Evolutionary conservation across 2,113 vertebrate species (phyloP).

Genomic region (Siniperca knerii): DNA sequence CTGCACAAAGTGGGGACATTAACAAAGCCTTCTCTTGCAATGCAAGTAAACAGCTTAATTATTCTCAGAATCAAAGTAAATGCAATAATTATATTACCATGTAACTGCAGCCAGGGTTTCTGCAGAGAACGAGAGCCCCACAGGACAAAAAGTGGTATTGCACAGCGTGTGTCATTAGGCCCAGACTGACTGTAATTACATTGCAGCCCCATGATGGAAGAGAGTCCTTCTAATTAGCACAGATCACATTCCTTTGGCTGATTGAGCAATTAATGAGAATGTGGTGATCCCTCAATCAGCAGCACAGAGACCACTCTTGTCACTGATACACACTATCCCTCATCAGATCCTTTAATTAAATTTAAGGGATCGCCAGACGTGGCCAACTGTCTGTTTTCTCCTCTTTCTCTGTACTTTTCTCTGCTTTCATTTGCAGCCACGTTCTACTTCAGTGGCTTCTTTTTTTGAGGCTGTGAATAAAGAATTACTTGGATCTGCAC

Average conservation of each 20-base stretch:
- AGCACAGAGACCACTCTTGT: conserved; percentile 54
- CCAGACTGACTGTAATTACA: conserved; percentile 89
- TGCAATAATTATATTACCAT: conserved; percentile 46
- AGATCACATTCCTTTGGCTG: conserved; percentile 85
- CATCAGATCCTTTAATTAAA: conserved; percentile 71
- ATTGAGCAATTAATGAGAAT: conserved; percentile 87
- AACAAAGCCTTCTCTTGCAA: conserved; percentile 26
- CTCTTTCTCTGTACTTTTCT: conserved; percentile 17
- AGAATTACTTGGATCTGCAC: conserved; percentile 20
- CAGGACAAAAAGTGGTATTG: conserved; percentile 51
- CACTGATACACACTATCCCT: conserved; percentile 42
- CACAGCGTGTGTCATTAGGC: conserved; percentile 56
- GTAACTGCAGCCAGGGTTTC: conserved; percentile 37
- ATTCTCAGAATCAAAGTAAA: conserved; percentile 53
- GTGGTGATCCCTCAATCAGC: conserved; percentile 73
- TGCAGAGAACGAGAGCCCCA: conserved; percentile 42
- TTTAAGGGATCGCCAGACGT: conserved; percentile 50
- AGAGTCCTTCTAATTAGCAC: conserved; percentile 89
- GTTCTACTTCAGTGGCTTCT: conserved; percentile 4
- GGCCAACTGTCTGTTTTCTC: conserved; percentile 31
- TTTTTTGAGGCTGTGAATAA: conserved; percentile 16
- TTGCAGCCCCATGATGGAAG: conserved; percentile 81
- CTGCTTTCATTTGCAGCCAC: conserved; percentile 34
- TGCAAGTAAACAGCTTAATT: conserved; percentile 50
- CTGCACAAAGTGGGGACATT: conserved; percentile 28